phyloP scores from a whole-genome alignment of 2,888 invertebrate genomes.

The Hypselothyrea guttata region DNA sequence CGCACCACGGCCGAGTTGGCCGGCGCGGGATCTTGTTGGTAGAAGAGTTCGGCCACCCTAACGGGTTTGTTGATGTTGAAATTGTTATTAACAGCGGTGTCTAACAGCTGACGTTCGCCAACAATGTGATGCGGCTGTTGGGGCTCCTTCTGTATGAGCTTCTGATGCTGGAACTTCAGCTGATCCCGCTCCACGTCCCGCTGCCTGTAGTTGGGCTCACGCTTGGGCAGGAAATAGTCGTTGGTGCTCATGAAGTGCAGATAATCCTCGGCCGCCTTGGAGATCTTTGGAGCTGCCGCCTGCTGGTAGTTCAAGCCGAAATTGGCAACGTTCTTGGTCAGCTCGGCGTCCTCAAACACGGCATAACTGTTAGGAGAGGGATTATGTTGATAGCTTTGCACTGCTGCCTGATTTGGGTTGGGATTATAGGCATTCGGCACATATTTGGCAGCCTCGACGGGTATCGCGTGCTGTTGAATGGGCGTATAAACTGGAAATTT shows the following conservation, averaged over 20 bases:
- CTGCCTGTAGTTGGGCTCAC: constrained; percentile 78
- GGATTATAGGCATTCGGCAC: background rate
- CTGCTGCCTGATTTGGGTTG: constrained; percentile 27
- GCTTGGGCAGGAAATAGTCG: constrained; percentile 79
- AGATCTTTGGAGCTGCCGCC: constrained; percentile 25
- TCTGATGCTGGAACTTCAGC: constrained; percentile 29
- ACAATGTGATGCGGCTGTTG: constrained; percentile 19
- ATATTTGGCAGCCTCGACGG: constrained; percentile 47
- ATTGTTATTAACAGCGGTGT: constrained; percentile 33
- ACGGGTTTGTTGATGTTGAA: constrained; percentile 41
- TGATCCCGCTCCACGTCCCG: constrained; percentile 70
- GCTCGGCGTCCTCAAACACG: constrained; percentile 77
- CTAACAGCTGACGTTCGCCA: constrained; percentile 20
- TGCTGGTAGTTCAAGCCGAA: constrained; percentile 40
- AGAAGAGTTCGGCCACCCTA: constrained; percentile 64
- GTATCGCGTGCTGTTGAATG: constrained; percentile 62
- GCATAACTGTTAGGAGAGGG: constrained; percentile 53
- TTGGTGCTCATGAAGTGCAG: constrained; percentile 80
- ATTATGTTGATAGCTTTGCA: constrained; percentile 27
- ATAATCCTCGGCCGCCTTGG: constrained; percentile 79
- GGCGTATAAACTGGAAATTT: constrained; percentile 49
- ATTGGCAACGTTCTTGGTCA: constrained; percentile 17
- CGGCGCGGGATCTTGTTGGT: constrained; percentile 66
- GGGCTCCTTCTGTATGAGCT: constrained; percentile 20
- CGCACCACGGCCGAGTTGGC: constrained; percentile 62